Percentiles rank a stretch among this genome's conserved stretches.
Conservation (phyloP, 2,797 vertebrate genomes). For the Lindbergichthys nudifrons region DNA sequence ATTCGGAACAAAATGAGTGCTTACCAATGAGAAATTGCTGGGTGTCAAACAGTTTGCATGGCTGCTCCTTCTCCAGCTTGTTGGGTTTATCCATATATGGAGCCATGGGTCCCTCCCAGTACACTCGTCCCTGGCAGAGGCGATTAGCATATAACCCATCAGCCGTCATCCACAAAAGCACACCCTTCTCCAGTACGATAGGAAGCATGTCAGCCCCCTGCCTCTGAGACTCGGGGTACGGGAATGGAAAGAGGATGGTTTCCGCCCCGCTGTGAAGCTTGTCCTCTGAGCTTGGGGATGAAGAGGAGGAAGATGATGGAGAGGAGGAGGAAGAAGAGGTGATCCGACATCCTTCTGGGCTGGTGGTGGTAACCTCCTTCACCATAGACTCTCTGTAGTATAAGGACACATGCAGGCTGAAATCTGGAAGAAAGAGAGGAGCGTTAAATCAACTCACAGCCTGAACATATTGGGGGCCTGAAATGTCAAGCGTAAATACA, state of each 20-base stretch:
- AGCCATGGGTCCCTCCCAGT: slow-evolving; percentile 95
- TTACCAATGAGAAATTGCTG: slow-evolving; percentile 96
- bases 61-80: slow-evolving; percentile 96
- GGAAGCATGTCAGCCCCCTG: slow-evolving; percentile 95
- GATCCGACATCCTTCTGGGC: slow-evolving; percentile 93
- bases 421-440: slow-evolving; percentile 82
- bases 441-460: not conserved
- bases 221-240: slow-evolving; percentile 92
- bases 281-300: slow-evolving; percentile 85
- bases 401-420: slow-evolving; percentile 92
- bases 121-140: slow-evolving; percentile 94
- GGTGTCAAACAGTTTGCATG: slow-evolving; percentile 95
- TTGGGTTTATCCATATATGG: slow-evolving; percentile 92
- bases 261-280: slow-evolving; percentile 86
- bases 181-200: slow-evolving; percentile 91
- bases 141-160: slow-evolving; percentile 96
- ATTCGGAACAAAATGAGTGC: slow-evolving; percentile 13
- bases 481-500: slow-evolving; percentile 5
- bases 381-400: slow-evolving; percentile 96
- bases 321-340: slow-evolving; percentile 82
- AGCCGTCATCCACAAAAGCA: slow-evolving; percentile 92
- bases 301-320: slow-evolving; percentile 76
- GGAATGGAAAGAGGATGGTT: slow-evolving; percentile 92
- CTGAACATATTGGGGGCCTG: not conserved
- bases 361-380: slow-evolving; percentile 92